Evolutionary conservation across 35 echinoderm and acorn worm species (phyloP), one percentile per base, ranked within the genome.

Genomic region (Chiridota heheva): DNA sequence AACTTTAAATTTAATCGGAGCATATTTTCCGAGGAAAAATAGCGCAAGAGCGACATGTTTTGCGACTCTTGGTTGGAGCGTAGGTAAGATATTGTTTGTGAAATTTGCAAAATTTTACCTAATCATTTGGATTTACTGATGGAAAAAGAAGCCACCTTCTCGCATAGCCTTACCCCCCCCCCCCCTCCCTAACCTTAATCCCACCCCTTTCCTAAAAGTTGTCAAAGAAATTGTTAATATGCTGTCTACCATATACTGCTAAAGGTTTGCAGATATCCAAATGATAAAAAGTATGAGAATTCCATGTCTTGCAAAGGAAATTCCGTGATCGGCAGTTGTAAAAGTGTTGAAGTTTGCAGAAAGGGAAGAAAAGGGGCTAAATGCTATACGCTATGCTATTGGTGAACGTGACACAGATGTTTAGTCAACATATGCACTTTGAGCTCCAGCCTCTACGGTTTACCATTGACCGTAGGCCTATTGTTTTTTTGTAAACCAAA

Each of bases 61-160:
- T 70, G 94, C 94, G 13, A 97, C 94, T 17, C 82, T 96, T 4
- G 94, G 94, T 32, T 97, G 94, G 94, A 97, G 94, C 34, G 77
- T 97, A 49, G 94, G 94, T 97, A 67, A 82, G 73, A 59, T 76
- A 63, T 7, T 62, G 37, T 80, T 4, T 58, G 10, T 12, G 27
- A 56, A 56, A 24, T 56, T 56, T 24, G 16, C 49, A 56, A 56
- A 18, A 56, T 18, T 16, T 56, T 24, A 18, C 16, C 16, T 24
- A 56, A 56, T 16, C 49, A 56, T 18, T 0, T 18, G 25, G 25
- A 1, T 18, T 18, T 16, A 24, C 16, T 18, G 25, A 56, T 1
- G 1, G 33, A 1, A 60, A 17, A 58, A 22, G 15, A 1, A 22
- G 17, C 37, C 22, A 28, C 31, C 35, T 60, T 3, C 20, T 4